A percentile compares a stretch with the other conserved stretches of the same genome.
phyloP scores from a whole-genome alignment of 2,797 vertebrate species.

The Xenopus petersii region DNA sequence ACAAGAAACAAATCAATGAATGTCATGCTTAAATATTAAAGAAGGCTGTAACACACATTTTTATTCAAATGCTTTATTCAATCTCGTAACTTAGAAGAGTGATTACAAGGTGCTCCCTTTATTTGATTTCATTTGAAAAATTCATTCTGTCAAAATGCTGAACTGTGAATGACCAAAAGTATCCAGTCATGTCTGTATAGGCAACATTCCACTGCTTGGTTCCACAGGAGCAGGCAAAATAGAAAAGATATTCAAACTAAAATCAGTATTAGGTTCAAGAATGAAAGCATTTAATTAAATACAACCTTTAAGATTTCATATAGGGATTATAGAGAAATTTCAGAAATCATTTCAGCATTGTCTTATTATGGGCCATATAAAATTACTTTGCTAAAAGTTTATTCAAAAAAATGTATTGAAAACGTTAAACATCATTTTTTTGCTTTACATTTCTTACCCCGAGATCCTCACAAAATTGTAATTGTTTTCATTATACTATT shows the following conservation, averaged over 20 bases:
- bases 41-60: constrained; percentile 79
- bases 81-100: constrained; percentile 69
- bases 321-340: no score
- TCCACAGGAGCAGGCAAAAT: constrained; percentile 38
- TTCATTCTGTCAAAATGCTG: constrained; percentile 76
- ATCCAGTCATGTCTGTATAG: constrained; percentile 76
- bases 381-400: no score
- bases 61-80: constrained; percentile 81
- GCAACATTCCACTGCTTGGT: constrained; percentile 53
- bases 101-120: constrained; percentile 77
- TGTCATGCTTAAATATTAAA: constrained; percentile 84
- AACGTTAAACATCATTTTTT: no score
- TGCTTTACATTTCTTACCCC: no score
- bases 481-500: no score
- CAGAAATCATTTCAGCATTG: no score
- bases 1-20: constrained; percentile 86
- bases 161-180: constrained; percentile 72
- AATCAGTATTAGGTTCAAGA: constrained; percentile 12
- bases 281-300: no score
- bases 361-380: no score
- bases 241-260: constrained; percentile 20
- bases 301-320: no score
- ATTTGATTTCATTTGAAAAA: constrained; percentile 81
- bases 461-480: no score
- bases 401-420: no score